Evolutionary conservation across 2,888 invertebrate genomes (phyloP).

Genomic region (Dascillus cervinus): DNA sequence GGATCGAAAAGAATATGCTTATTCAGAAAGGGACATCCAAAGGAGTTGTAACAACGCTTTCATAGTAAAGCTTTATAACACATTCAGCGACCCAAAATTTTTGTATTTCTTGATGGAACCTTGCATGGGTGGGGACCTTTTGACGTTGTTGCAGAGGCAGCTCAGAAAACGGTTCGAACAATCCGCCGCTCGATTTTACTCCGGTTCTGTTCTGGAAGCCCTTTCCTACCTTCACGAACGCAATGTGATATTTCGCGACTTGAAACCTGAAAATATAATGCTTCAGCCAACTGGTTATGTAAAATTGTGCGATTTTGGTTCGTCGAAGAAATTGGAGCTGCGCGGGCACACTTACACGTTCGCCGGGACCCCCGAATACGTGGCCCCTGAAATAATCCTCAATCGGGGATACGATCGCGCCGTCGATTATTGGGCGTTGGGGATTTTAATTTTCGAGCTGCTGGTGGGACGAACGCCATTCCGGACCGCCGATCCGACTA

Average conservation of each 20-base stretch:
- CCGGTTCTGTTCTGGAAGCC: slow-evolving; percentile 87
- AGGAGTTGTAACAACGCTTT: slow-evolving; percentile 72
- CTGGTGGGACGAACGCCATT: slow-evolving; percentile 85
- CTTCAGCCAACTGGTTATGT: slow-evolving; percentile 77
- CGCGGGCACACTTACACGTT: slow-evolving; percentile 89
- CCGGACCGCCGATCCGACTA: slow-evolving; percentile 76
- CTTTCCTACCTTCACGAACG: slow-evolving; percentile 81
- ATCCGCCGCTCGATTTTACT: slow-evolving; percentile 74
- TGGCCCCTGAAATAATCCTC: slow-evolving; percentile 84
- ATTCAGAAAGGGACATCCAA: slow-evolving; percentile 79
- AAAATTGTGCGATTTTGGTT: slow-evolving; percentile 92
- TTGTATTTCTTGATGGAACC: slow-evolving; percentile 93
- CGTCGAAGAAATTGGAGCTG: slow-evolving; percentile 74
- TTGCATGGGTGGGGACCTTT: slow-evolving; percentile 90
- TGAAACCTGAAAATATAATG: slow-evolving; percentile 92
- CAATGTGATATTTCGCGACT: slow-evolving; percentile 71
- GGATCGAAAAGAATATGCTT: slow-evolving; percentile 82
- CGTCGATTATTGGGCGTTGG: slow-evolving; percentile 92
- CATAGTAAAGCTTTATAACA: slow-evolving; percentile 69
- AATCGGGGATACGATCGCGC: slow-evolving; percentile 78
- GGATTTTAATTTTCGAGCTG: slow-evolving; percentile 80
- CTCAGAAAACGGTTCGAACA: slow-evolving; percentile 67
- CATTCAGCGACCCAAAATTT: slow-evolving; percentile 85
- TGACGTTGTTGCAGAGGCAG: slow-evolving; percentile 85
- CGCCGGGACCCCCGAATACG: slow-evolving; percentile 90